Percentiles rank a stretch among this genome's conserved stretches.
phyloP scores from a whole-genome alignment of 2,888 invertebrate genomes.

The Stegana nigrithorax region DNA sequence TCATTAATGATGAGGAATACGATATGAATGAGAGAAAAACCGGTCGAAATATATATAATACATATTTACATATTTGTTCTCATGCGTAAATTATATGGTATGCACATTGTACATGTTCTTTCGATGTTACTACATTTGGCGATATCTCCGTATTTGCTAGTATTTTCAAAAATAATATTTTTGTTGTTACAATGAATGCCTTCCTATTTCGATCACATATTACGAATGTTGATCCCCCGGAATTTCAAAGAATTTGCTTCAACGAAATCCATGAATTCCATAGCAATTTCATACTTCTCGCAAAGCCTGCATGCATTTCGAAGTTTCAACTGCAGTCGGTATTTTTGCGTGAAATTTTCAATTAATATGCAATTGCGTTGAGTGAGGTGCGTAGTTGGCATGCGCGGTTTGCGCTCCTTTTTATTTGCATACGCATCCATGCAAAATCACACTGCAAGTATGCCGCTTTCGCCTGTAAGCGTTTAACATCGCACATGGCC shows the following conservation, averaged over 20 bases:
- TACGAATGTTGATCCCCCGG: no score
- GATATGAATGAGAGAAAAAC: no score
- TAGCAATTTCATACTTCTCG: not conserved
- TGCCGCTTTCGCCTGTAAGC: no score
- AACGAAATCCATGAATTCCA: not conserved
- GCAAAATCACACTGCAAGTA: no score
- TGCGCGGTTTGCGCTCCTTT: not conserved
- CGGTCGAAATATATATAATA: not conserved
- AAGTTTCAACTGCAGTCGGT: constrained; percentile 1
- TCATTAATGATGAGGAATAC: no score
- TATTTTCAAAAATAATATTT: not conserved
- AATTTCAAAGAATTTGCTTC: not conserved
- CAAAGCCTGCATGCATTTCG: not conserved
- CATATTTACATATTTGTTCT: no score
- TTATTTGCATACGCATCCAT: not conserved
- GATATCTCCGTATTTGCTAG: no score
- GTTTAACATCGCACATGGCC: no score
- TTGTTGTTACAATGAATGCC: not conserved
- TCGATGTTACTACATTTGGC: no score
- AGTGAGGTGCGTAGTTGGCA: constrained; percentile 8
- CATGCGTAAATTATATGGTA: no score
- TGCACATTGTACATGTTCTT: no score
- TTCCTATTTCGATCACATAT: no score
- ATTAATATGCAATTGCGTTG: constrained; percentile 57
- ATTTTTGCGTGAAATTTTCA: constrained; percentile 56